phyloP scores from a whole-genome alignment of 2,888 invertebrate genomes.

The Caenorhabditis panamensis region DNA sequence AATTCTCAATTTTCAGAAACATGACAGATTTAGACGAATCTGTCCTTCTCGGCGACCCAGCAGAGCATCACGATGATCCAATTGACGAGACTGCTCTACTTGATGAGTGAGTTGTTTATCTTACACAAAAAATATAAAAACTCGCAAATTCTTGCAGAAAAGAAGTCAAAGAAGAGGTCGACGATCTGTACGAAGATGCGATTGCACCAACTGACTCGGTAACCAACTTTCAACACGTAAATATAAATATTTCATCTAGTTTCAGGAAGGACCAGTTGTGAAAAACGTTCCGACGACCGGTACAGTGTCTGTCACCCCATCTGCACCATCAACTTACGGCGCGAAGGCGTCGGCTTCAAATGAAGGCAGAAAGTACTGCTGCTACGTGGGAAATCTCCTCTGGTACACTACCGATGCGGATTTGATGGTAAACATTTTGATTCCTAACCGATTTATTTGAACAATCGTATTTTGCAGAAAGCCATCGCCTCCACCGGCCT shows the following conservation, averaged over 20 bases:
- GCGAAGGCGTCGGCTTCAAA: slow-evolving; percentile 15
- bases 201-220: slow-evolving; percentile 70
- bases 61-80: slow-evolving; percentile 22
- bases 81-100: slow-evolving; percentile 63
- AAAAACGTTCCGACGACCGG: neutral
- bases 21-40: slow-evolving; percentile 66
- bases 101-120: slow-evolving; percentile 37
- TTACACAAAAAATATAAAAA: neutral
- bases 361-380: slow-evolving; percentile 84
- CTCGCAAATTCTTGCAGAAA: slow-evolving; percentile 19
- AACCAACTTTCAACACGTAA: neutral
- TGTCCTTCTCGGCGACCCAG: slow-evolving; percentile 49
- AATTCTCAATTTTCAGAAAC: neutral
- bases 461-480: slow-evolving; percentile 83
- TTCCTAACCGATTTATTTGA: neutral
- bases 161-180: slow-evolving; percentile 59
- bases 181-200: slow-evolving; percentile 78
- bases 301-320: neutral
- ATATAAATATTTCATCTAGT: neutral
- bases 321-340: neutral
- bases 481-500: slow-evolving; percentile 93
- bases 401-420: slow-evolving; percentile 85
- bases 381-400: slow-evolving; percentile 97
- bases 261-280: slow-evolving; percentile 12
- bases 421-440: slow-evolving; percentile 59